Evolutionary conservation across 2,113 vertebrate species (phyloP).

Genomic region (Tychaedon coryphoeus): DNA sequence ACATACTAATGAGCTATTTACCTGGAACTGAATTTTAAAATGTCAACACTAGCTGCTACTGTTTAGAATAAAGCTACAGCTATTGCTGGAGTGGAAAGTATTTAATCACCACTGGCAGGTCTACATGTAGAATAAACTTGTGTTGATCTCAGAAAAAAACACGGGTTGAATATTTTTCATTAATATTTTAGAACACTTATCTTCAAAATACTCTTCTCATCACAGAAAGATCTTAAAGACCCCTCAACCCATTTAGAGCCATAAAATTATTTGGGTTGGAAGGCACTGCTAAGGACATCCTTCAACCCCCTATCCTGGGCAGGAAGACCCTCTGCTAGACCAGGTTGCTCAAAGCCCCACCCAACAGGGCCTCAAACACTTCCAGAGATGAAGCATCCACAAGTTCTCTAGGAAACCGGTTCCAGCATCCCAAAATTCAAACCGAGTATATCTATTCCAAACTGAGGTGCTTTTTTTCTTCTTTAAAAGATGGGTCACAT

Average conservation of each 20-base stretch:
- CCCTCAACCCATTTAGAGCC: not conserved
- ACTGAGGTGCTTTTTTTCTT: not conserved
- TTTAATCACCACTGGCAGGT: not conserved
- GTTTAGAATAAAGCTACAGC: not conserved
- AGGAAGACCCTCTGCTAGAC: not conserved
- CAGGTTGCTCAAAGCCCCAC: not conserved
- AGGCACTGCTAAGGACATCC: not conserved
- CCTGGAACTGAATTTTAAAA: not conserved
- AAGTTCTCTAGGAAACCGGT: not conserved
- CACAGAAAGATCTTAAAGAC: not conserved
- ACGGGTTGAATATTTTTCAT: not conserved
- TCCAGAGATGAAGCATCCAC: not conserved
- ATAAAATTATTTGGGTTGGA: not conserved
- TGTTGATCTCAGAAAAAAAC: not conserved
- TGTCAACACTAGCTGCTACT: not conserved
- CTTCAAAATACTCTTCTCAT: not conserved
- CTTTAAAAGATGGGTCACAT: not conserved
- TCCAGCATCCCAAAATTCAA: not conserved
- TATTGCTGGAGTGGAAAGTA: not conserved
- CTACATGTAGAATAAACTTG: not conserved
- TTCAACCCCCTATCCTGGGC: accelerated
- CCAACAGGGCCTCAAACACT: not conserved
- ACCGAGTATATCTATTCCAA: not conserved
- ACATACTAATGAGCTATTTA: not conserved
- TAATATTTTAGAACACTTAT: not conserved